Percentiles rank a stretch among this genome's conserved stretches.
phyloP scores from a whole-genome alignment of 2,888 invertebrate genomes.

The Tachina fera region DNA sequence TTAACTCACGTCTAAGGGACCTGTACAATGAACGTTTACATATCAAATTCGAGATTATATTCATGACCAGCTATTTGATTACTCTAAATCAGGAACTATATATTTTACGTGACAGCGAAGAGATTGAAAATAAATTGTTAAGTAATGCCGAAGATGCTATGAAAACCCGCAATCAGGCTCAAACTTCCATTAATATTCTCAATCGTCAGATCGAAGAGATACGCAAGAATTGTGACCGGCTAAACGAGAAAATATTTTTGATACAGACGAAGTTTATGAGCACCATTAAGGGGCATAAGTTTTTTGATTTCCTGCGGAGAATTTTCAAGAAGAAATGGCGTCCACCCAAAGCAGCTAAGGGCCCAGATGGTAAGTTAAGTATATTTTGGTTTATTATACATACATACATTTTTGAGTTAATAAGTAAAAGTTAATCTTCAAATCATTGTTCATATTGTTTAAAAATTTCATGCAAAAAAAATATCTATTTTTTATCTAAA shows the following conservation, averaged over 20 bases:
- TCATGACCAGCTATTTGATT: constrained; percentile 86
- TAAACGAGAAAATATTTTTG: constrained; percentile 83
- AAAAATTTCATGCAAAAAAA: no score
- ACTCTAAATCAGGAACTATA: constrained; percentile 89
- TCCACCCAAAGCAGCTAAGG: constrained; percentile 85
- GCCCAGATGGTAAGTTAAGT: constrained; percentile 82
- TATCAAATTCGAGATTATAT: constrained; percentile 85
- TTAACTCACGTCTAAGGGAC: constrained; percentile 86
- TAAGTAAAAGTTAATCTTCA: no score
- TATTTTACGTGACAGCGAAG: constrained; percentile 89
- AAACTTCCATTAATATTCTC: constrained; percentile 76
- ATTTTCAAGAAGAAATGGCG: constrained; percentile 94
- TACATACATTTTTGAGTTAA: neutral
- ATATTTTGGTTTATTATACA: neutral
- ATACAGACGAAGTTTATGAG: constrained; percentile 85
- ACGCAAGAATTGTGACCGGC: constrained; percentile 76
- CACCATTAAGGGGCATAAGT: constrained; percentile 88
- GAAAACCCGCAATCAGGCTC: constrained; percentile 84
- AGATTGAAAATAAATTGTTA: constrained; percentile 86
- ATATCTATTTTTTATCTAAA: no score
- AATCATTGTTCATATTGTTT: no score
- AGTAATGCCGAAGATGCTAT: constrained; percentile 85
- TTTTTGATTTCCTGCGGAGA: constrained; percentile 89
- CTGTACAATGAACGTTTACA: constrained; percentile 85
- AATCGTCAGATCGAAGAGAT: constrained; percentile 78